Conservation (phyloP, 2,888 invertebrate species). For the Chalcosyrphus nemorum region DNA sequence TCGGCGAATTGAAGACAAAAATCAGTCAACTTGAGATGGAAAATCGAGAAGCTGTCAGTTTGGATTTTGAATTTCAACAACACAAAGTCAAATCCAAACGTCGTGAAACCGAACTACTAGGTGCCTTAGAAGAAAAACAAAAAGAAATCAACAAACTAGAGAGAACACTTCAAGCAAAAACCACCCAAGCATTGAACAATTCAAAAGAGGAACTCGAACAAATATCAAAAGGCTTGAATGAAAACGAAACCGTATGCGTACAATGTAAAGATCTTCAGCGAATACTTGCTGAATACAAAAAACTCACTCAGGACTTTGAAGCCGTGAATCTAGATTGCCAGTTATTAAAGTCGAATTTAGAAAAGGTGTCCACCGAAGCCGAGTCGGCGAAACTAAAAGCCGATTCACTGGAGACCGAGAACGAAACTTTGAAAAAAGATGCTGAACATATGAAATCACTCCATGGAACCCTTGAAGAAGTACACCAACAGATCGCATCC, state of each 20-base stretch:
- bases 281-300: slow-evolving; percentile 74
- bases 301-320: slow-evolving; percentile 58
- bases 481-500: slow-evolving; percentile 25
- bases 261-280: slow-evolving; percentile 77
- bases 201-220: slow-evolving; percentile 77
- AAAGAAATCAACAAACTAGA: slow-evolving; percentile 75
- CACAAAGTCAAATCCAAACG: slow-evolving; percentile 83
- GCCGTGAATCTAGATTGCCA: slow-evolving; percentile 21
- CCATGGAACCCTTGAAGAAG: slow-evolving; percentile 22
- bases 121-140: slow-evolving; percentile 82
- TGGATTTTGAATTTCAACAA: slow-evolving; percentile 83
- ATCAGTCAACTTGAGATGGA: slow-evolving; percentile 77
- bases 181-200: slow-evolving; percentile 74
- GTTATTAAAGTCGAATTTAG: slow-evolving; percentile 10
- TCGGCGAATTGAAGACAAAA: slow-evolving; percentile 75
- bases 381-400: slow-evolving; percentile 49
- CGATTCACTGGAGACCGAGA: slow-evolving; percentile 67
- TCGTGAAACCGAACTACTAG: slow-evolving; percentile 84
- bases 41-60: slow-evolving; percentile 77
- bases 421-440: slow-evolving; percentile 45
- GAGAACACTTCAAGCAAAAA: slow-evolving; percentile 74
- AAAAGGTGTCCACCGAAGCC: slow-evolving; percentile 29
- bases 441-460: slow-evolving; percentile 28
- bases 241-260: slow-evolving; percentile 73
- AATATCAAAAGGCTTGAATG: slow-evolving; percentile 72